These are phyloP conservation scores for Neogobius melanostomus DNA, from an alignment of 2,113 vertebrate species.

Conservation along the genomic window DNA sequence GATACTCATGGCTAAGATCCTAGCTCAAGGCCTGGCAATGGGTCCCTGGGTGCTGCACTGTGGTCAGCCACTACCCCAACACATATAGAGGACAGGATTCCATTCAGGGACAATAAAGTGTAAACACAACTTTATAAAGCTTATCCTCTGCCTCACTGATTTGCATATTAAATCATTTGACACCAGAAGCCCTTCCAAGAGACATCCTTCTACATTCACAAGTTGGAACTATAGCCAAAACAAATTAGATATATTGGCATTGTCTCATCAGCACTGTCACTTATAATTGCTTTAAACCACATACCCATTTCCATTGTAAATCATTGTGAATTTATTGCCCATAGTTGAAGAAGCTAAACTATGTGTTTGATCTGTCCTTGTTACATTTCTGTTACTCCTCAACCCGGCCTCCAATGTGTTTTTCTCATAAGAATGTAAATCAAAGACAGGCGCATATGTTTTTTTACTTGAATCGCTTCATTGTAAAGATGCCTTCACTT, in stretches of 20 bases:
- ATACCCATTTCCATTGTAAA: neutral
- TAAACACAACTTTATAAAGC: no score
- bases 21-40: no score
- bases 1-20: no score
- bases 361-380: slow-evolving; percentile 13
- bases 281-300: slow-evolving; percentile 14
- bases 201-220: no score
- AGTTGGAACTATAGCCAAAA: no score
- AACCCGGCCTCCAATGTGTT: slow-evolving; percentile 3
- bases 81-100: no score
- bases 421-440: slow-evolving; percentile 14
- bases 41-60: no score
- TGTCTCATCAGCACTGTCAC: neutral
- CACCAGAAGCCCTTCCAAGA: no score
- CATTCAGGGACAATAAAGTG: no score
- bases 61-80: no score
- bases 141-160: no score
- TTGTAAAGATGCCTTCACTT: neutral
- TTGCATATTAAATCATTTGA: no score
- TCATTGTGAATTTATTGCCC: slow-evolving; percentile 2
- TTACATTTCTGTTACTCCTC: slow-evolving; percentile 14
- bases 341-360: slow-evolving; percentile 6
- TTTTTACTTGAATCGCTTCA: slow-evolving; percentile 7
- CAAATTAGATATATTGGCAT: neutral
- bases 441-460: slow-evolving; percentile 10